These are phyloP conservation scores for Ammodytes marinus DNA, from an alignment of 2,113 vertebrate genomes.

Conservation along the genomic window DNA sequence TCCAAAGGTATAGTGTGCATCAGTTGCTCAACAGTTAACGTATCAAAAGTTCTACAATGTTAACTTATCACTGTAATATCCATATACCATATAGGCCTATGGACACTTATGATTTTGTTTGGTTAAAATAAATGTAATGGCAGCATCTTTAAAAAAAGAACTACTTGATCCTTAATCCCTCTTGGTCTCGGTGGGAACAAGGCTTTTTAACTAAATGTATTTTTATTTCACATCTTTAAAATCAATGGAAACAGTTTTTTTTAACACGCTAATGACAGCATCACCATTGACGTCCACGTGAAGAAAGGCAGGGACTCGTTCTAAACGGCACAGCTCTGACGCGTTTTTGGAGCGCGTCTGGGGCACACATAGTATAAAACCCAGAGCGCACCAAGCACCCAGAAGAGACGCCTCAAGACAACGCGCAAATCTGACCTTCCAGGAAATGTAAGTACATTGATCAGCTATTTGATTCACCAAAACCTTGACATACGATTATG, in stretches of 20 bases:
- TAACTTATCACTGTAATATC: not conserved
- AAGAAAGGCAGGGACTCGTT: constrained; percentile 58
- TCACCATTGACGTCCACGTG: constrained; percentile 76
- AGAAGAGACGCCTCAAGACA: constrained; percentile 54
- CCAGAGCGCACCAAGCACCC: constrained; percentile 45
- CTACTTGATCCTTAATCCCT: constrained; percentile 2
- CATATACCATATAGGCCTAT: not conserved
- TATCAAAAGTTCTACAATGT: not conserved
- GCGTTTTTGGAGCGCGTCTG: constrained; percentile 53
- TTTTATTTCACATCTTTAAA: constrained; percentile 39
- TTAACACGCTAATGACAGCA: constrained; percentile 62
- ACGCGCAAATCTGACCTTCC: constrained; percentile 37
- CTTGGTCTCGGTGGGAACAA: constrained; percentile 13
- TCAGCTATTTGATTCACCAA: not conserved
- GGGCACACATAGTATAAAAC: constrained; percentile 74
- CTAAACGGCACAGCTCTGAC: constrained; percentile 65
- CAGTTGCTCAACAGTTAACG: constrained; percentile 2
- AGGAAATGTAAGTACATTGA: constrained; percentile 70
- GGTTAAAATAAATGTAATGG: not conserved
- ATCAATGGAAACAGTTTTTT: constrained; percentile 22
- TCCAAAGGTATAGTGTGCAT: not conserved
- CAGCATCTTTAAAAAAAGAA: constrained; percentile 3
- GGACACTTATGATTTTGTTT: not conserved
- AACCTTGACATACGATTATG: not conserved
- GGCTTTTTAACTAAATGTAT: constrained; percentile 16